Evolutionary conservation across 2,888 invertebrate genomes (phyloP).

Genomic region (Drosophila nigritarsus): DNA sequence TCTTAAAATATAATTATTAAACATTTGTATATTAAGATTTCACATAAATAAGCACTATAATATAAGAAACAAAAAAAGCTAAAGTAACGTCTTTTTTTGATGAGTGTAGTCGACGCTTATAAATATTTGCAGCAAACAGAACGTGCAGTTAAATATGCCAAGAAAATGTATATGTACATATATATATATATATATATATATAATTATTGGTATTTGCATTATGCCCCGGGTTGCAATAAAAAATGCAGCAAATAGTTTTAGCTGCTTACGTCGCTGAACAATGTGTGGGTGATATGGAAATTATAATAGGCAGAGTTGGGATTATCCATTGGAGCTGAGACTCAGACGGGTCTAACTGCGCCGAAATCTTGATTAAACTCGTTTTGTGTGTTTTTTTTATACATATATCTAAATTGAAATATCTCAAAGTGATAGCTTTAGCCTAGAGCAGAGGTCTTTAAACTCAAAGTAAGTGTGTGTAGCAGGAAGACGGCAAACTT

Average conservation of each 20-base stretch:
- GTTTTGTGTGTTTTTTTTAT: neutral
- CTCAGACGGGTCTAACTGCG: neutral
- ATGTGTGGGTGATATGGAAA: constrained; percentile 20
- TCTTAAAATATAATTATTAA: neutral
- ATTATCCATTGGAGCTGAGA: neutral
- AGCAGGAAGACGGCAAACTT: neutral
- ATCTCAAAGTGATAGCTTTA: neutral
- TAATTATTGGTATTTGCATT: constrained; percentile 30
- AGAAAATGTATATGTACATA: neutral
- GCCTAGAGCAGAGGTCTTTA: neutral
- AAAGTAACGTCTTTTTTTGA: neutral
- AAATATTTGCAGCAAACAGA: constrained; percentile 42
- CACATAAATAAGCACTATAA: too few relatives aligned
- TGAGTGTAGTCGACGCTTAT: neutral
- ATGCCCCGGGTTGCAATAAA: too few relatives aligned
- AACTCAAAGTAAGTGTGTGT: neutral
- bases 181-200: too few relatives aligned
- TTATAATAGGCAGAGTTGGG: constrained; percentile 2
- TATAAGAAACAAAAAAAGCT: neutral
- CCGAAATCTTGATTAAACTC: neutral
- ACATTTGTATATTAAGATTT: neutral
- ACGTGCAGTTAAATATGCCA: constrained; percentile 17
- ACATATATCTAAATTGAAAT: neutral
- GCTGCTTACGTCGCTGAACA: constrained; percentile 7
- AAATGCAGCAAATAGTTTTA: constrained; percentile 17